Evolutionary conservation across 92 coral and sea anemone genomes (phyloP).

Genomic region (Isaurus tuberculatus): DNA sequence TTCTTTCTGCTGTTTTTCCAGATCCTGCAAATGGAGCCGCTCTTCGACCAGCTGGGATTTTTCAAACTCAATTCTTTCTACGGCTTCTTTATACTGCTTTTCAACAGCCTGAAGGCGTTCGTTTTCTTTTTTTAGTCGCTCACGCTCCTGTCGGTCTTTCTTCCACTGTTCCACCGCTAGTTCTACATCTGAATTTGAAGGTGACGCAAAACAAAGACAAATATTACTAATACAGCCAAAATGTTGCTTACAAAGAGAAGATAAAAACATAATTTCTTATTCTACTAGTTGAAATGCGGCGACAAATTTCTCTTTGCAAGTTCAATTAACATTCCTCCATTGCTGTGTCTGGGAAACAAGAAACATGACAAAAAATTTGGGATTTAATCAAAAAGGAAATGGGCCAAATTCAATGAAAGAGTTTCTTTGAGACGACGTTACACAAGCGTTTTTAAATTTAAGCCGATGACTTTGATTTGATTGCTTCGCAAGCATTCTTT

Average conservation of each 20-base stretch:
- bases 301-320: background rate
- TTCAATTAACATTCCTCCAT: background rate
- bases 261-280: background rate
- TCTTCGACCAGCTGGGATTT: constrained; percentile 91
- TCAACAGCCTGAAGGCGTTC: constrained; percentile 86
- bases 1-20: constrained; percentile 88
- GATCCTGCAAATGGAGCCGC: constrained; percentile 80
- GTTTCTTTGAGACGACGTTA: background rate
- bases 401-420: background rate
- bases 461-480: too few species aligned
- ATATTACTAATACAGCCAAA: background rate
- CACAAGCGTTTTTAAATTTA: background rate
- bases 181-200: constrained; percentile 84
- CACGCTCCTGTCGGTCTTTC: constrained; percentile 94
- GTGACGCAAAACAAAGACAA: background rate
- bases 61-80: constrained; percentile 88
- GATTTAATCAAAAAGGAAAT: background rate
- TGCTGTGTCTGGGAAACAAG: constrained; percentile 2
- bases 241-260: background rate
- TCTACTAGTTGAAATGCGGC: background rate
- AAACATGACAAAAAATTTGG: background rate
- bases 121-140: constrained; percentile 90
- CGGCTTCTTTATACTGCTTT: constrained; percentile 87
- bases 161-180: constrained; percentile 97
- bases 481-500: background rate